A percentile compares a stretch with the other conserved stretches of the same genome.
Conservation (phyloP, 2,888 invertebrate species). For the Chymomyza fuscimana region DNA sequence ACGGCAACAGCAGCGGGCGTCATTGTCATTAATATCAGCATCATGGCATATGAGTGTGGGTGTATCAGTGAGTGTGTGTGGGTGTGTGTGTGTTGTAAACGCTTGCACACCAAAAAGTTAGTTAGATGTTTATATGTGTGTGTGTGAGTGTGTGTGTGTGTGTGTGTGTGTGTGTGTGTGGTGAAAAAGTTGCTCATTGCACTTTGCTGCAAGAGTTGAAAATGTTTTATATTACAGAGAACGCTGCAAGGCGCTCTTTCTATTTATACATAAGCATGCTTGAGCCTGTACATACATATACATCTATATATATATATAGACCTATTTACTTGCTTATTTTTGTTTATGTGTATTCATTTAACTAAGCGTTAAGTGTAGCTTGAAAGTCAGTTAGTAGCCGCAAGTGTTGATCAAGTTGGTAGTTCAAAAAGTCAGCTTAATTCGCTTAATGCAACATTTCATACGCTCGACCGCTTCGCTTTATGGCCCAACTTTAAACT, state of each 20-base stretch:
- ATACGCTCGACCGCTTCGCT: background rate
- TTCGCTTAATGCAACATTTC: background rate
- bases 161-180: constrained; percentile 6
- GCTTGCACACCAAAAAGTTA: background rate
- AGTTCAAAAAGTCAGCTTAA: background rate
- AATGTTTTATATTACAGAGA: constrained; percentile 20
- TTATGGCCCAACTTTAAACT: background rate
- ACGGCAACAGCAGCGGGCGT: constrained; percentile 35
- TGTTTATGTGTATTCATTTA: background rate
- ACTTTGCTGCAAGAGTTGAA: constrained; percentile 36
- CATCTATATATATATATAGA: background rate
- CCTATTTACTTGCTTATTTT: background rate
- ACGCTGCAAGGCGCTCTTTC: background rate
- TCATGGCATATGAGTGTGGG: background rate
- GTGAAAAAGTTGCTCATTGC: constrained; percentile 44
- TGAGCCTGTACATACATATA: background rate
- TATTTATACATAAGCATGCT: background rate
- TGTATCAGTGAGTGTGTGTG: background rate
- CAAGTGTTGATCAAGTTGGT: background rate
- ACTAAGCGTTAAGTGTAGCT: constrained; percentile 23
- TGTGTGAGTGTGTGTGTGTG: constrained; percentile 11
- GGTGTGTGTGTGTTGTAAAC: constrained; percentile 26
- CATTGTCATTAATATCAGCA: constrained; percentile 18
- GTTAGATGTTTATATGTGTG: background rate
- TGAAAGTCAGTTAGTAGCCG: background rate